Percentiles rank a stretch among this genome's conserved stretches.
These are phyloP conservation scores for Pangasius sanitwongsei DNA, from an alignment of 2,797 vertebrate species.

Conservation along the genomic window DNA sequence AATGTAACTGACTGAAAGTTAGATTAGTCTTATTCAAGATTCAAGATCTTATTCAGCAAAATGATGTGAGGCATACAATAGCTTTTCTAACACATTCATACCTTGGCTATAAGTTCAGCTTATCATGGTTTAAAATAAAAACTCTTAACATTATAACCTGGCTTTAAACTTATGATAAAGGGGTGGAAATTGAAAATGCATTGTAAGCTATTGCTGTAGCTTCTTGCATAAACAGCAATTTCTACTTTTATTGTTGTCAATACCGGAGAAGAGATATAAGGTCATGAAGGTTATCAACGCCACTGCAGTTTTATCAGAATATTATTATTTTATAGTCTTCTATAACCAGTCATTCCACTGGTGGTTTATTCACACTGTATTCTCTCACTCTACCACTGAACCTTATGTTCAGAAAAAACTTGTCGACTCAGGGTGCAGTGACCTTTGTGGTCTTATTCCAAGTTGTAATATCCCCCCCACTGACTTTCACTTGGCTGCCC, in stretches of 20 bases:
- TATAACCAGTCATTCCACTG: neutral
- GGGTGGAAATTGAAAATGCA: neutral
- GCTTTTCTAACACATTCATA: neutral
- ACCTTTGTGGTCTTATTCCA: constrained; percentile 19
- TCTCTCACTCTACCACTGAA: neutral
- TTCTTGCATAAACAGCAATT: neutral
- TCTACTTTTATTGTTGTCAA: neutral
- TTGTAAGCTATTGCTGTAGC: neutral
- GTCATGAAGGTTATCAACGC: neutral
- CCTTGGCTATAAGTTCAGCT: neutral
- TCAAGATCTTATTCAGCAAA: neutral
- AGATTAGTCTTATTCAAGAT: neutral
- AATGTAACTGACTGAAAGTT: neutral
- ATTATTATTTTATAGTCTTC: neutral
- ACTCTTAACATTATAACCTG: neutral
- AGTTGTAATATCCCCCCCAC: constrained; percentile 2
- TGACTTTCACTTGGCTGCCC: constrained; percentile 8
- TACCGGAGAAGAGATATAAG: neutral
- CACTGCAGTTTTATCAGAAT: neutral
- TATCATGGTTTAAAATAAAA: neutral
- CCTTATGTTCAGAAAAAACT: neutral
- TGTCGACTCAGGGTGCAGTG: constrained; percentile 11
- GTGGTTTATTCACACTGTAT: neutral
- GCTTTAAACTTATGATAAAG: neutral
- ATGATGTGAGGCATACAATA: neutral